Conservation (phyloP, 1,140 invertebrate species). For the Ceratoteleas bidentatus region DNA sequence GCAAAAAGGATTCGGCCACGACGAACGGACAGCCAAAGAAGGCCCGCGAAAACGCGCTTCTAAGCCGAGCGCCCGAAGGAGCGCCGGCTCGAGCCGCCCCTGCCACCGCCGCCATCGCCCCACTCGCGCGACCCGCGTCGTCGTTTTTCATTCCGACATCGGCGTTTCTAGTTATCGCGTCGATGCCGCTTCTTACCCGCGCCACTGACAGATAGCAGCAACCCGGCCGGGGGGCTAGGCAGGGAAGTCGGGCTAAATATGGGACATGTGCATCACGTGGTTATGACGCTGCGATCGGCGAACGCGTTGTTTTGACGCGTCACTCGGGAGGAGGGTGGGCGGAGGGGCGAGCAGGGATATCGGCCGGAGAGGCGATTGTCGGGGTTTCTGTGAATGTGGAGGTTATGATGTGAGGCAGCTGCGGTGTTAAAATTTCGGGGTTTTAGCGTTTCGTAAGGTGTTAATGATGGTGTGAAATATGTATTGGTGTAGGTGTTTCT, state of each 20-base stretch:
- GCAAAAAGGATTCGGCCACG: constrained; percentile 78
- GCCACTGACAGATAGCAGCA: constrained; percentile 50
- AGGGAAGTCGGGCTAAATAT: constrained; percentile 41
- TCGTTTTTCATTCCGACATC: constrained; percentile 54
- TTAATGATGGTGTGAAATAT: too few relatives aligned
- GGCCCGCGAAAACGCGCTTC: constrained; percentile 57
- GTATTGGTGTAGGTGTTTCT: too few relatives aligned
- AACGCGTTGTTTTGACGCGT: neutral
- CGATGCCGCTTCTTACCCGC: constrained; percentile 47
- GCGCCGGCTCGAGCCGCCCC: constrained; percentile 11
- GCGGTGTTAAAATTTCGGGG: too few relatives aligned
- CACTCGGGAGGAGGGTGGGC: too few relatives aligned
- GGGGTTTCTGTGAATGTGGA: too few relatives aligned
- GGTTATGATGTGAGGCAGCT: too few relatives aligned
- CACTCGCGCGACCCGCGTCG: neutral
- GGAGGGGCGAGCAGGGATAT: too few relatives aligned
- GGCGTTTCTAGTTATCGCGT: constrained; percentile 62
- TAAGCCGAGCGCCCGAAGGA: constrained; percentile 19
- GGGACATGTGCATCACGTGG: constrained; percentile 32
- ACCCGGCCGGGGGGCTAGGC: constrained; percentile 26
- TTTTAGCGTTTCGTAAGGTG: too few relatives aligned
- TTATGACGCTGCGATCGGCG: constrained; percentile 17
- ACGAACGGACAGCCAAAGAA: constrained; percentile 54
- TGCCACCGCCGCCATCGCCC: neutral
- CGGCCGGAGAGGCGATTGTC: too few relatives aligned